These are phyloP conservation scores for Cinara cedri DNA, from an alignment of 2,888 invertebrate genomes.

Conservation along the genomic window DNA sequence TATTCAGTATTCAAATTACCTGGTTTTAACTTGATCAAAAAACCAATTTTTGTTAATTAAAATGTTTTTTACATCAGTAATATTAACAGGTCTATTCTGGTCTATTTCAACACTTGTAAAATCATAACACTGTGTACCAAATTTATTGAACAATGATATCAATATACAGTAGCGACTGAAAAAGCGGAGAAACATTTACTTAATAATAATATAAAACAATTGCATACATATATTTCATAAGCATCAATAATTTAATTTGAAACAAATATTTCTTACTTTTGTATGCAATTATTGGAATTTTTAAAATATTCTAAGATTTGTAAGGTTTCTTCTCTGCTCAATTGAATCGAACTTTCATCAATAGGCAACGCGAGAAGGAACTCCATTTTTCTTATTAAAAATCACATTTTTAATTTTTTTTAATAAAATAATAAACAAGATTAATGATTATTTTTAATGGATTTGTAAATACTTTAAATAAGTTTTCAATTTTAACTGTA, in stretches of 20 bases:
- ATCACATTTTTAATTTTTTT: background rate
- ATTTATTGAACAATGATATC: slow-evolving; percentile 67
- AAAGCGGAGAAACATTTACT: background rate
- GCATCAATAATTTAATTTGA: background rate
- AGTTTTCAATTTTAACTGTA: background rate
- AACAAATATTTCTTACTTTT: slow-evolving; percentile 57
- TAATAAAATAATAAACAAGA: background rate
- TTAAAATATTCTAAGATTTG: slow-evolving; percentile 58
- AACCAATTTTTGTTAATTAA: slow-evolving; percentile 71
- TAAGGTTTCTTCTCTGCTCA: slow-evolving; percentile 64
- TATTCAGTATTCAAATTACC: slow-evolving; percentile 59
- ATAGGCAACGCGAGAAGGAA: slow-evolving; percentile 62
- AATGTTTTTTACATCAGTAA: slow-evolving; percentile 65
- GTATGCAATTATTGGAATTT: slow-evolving; percentile 53
- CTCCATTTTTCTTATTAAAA: slow-evolving; percentile 62
- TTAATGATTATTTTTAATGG: no score
- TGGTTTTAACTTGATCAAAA: slow-evolving; percentile 69
- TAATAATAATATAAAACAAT: background rate
- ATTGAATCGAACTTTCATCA: slow-evolving; percentile 63
- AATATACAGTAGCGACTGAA: slow-evolving; percentile 54
- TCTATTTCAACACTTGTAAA: slow-evolving; percentile 70
- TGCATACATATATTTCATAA: background rate
- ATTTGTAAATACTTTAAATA: background rate
- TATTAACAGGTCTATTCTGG: slow-evolving; percentile 67
- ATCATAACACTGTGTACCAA: slow-evolving; percentile 71